Evolutionary conservation across 1,140 invertebrate species (phyloP).

Genomic region (Drosophila miranda): DNA sequence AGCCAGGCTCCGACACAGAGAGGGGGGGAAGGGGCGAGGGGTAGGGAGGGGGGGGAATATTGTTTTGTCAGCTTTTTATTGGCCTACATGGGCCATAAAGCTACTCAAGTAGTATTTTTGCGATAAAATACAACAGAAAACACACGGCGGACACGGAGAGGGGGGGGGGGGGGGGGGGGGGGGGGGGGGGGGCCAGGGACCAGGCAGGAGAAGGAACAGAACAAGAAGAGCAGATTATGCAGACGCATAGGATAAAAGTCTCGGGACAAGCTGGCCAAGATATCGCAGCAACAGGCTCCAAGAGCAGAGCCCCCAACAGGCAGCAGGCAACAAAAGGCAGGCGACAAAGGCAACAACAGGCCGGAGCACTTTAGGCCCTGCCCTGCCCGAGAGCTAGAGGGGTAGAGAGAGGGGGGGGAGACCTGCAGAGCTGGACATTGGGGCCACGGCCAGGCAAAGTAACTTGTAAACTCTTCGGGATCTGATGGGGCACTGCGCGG

Average conservation of each 20-base stretch:
- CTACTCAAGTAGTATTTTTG: constrained; percentile 81
- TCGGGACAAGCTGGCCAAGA: constrained; percentile 69
- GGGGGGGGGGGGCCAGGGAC: no score
- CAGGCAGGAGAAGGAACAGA: constrained; percentile 11
- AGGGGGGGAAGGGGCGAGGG: no score
- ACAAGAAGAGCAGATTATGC: constrained; percentile 47
- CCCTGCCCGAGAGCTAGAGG: not conserved
- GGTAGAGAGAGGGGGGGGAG: not conserved
- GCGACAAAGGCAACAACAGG: constrained; percentile 57
- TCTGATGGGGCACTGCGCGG: constrained; percentile 36
- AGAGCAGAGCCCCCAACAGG: constrained; percentile 2
- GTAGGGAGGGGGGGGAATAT: constrained; percentile 56
- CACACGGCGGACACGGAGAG: constrained; percentile 11
- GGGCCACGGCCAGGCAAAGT: constrained; percentile 64
- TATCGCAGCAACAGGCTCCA: constrained; percentile 33
- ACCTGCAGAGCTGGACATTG: constrained; percentile 43
- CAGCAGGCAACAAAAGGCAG: constrained; percentile 18
- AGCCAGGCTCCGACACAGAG: not conserved
- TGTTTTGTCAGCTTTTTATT: constrained; percentile 81
- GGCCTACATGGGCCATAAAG: constrained; percentile 78
- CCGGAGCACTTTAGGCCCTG: constrained; percentile 53
- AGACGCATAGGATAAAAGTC: constrained; percentile 75
- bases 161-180: no score
- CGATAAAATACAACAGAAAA: constrained; percentile 78
- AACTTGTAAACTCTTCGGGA: constrained; percentile 71